These are phyloP conservation scores for Nemotelus nigrinus DNA, from an alignment of 2,888 invertebrate genomes.

Conservation along the genomic window DNA sequence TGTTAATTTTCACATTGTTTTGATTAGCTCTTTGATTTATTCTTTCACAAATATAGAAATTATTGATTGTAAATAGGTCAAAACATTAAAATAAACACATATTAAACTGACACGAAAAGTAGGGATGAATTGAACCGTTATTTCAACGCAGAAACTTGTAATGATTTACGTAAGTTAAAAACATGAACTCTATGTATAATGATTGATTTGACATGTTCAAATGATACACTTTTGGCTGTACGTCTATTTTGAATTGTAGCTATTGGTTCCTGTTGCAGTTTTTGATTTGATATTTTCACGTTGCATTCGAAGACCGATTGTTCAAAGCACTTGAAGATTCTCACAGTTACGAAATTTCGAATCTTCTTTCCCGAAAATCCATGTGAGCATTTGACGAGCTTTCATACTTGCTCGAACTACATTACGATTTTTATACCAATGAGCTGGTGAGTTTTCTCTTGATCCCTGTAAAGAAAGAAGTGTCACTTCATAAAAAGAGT, in stretches of 20 bases:
- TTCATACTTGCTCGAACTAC: slow-evolving; percentile 89
- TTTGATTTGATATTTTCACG: background rate
- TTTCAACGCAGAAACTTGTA: background rate
- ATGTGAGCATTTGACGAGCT: slow-evolving; percentile 89
- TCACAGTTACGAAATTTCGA: slow-evolving; percentile 92
- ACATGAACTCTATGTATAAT: background rate
- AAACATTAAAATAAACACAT: background rate
- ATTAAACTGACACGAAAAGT: background rate
- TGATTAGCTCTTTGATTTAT: slow-evolving; percentile 11
- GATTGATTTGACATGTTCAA: background rate
- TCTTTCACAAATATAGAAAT: background rate
- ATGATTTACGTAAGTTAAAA: background rate
- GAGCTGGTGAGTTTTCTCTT: slow-evolving; percentile 70
- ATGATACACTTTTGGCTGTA: background rate
- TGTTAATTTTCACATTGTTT: slow-evolving; percentile 21
- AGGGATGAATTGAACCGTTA: background rate
- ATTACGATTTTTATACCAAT: slow-evolving; percentile 87
- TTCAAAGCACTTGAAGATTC: slow-evolving; percentile 86
- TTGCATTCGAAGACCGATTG: background rate
- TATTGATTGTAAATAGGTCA: background rate
- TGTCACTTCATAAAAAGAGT: background rate
- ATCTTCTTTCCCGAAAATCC: slow-evolving; percentile 91
- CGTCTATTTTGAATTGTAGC: background rate
- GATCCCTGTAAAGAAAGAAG: slow-evolving; percentile 58
- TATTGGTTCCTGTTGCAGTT: background rate